Conservation (phyloP, 2,888 invertebrate species). For the Balanococcus diminutus region DNA sequence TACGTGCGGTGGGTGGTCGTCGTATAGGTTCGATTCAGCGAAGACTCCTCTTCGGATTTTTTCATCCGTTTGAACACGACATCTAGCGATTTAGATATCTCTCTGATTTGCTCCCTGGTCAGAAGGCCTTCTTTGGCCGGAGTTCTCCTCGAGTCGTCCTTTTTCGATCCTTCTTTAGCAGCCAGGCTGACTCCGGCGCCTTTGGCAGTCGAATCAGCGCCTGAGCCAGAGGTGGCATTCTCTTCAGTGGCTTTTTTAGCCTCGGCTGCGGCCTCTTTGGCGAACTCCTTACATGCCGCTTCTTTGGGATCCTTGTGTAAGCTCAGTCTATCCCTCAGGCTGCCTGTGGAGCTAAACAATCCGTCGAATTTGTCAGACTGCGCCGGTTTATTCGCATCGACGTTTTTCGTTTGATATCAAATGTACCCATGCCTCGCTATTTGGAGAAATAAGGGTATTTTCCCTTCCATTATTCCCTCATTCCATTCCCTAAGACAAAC, state of each 20-base stretch:
- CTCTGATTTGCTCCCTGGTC: background rate
- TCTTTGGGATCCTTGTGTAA: background rate
- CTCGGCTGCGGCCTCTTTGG: background rate
- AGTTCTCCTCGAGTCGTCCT: background rate
- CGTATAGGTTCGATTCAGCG: background rate
- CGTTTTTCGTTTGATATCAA: too few relatives aligned
- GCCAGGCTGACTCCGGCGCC: background rate
- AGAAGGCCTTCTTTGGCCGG: background rate
- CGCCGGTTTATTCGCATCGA: conserved; percentile 55
- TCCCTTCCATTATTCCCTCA: too few relatives aligned
- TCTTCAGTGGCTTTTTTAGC: background rate
- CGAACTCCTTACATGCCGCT: background rate
- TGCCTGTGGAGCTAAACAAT: background rate
- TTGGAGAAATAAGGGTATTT: too few relatives aligned
- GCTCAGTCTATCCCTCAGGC: background rate
- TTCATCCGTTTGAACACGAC: background rate
- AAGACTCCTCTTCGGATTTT: background rate
- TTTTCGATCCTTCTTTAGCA: background rate
- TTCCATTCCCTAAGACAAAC: too few relatives aligned
- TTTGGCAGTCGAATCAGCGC: too few relatives aligned
- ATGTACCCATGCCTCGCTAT: too few relatives aligned
- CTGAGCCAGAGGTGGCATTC: too few relatives aligned
- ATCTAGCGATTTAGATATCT: background rate
- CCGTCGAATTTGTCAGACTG: background rate
- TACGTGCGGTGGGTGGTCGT: conserved; percentile 17